Percentiles rank a stretch among this genome's conserved stretches.
Evolutionary conservation across 2,888 invertebrate genomes (phyloP).

Genomic region (Cactoblastis cactorum): DNA sequence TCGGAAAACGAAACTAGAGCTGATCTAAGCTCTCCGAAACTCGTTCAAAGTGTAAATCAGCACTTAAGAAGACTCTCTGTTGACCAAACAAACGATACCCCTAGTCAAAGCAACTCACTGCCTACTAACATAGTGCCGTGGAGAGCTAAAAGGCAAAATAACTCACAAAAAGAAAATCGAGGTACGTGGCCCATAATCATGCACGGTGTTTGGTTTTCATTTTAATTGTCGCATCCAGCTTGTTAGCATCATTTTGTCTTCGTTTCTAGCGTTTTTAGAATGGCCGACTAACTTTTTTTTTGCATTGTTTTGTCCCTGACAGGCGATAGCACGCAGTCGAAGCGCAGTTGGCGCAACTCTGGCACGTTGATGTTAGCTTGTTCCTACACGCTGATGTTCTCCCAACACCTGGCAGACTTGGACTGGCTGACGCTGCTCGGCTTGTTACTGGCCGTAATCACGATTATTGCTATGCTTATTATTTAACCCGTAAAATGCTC

Average conservation of each 20-base stretch:
- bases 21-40: constrained; percentile 70
- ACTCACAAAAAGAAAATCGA: constrained; percentile 71
- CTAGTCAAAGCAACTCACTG: constrained; percentile 72
- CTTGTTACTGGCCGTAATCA: constrained; percentile 86
- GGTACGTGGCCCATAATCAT: constrained; percentile 70
- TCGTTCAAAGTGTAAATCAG: constrained; percentile 69
- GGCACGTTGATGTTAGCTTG: constrained; percentile 87
- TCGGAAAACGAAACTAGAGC: constrained; percentile 43
- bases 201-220: constrained; percentile 71
- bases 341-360: constrained; percentile 80
- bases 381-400: constrained; percentile 85
- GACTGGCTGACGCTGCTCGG: constrained; percentile 87
- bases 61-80: constrained; percentile 65
- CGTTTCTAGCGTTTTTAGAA: constrained; percentile 24
- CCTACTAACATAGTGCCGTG: constrained; percentile 70
- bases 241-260: constrained; percentile 32
- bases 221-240: constrained; percentile 64
- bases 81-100: constrained; percentile 55
- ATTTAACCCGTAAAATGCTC: constrained; percentile 46
- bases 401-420: constrained; percentile 84
- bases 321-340: constrained; percentile 70
- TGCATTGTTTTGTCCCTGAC: constrained; percentile 55
- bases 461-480: constrained; percentile 84
- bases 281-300: constrained; percentile 24
- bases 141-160: constrained; percentile 69